Percentiles rank a stretch among this genome's conserved stretches.
Conservation (phyloP, 2,888 invertebrate genomes). For the Camptogramma bilineatum region DNA sequence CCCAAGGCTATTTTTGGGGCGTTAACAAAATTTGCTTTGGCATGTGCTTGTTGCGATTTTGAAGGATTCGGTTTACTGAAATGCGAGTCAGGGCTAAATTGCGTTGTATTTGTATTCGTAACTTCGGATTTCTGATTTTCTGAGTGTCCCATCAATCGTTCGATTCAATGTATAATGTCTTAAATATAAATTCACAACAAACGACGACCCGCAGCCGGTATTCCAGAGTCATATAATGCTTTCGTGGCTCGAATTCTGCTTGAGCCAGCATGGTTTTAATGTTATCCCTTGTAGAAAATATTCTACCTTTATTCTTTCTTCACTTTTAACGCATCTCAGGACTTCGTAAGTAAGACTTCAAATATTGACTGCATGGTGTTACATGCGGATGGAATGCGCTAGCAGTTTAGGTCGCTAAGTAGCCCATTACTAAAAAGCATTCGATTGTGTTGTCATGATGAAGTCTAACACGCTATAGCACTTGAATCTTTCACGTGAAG, state of each 20-base stretch:
- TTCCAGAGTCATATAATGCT: conserved; percentile 37
- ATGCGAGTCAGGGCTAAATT: neutral
- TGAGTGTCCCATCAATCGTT: neutral
- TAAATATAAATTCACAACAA: neutral
- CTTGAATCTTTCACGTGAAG: neutral
- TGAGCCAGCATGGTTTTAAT: conserved; percentile 38
- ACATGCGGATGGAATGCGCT: conserved; percentile 29
- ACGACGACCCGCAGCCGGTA: neutral
- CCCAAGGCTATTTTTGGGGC: conserved; percentile 45
- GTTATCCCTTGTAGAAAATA: conserved; percentile 48
- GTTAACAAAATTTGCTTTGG: conserved; percentile 52
- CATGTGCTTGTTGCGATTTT: conserved; percentile 55
- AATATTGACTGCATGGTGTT: conserved; percentile 39
- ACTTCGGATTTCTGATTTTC: neutral
- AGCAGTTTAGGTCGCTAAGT: conserved; percentile 27
- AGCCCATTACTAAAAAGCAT: conserved; percentile 23
- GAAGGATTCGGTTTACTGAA: conserved; percentile 9
- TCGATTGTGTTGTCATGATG: conserved; percentile 14
- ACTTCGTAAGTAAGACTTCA: conserved; percentile 57
- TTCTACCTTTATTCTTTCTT: conserved; percentile 48
- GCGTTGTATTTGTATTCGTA: too few relatives aligned
- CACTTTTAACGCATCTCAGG: conserved; percentile 61
- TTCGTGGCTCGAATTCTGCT: conserved; percentile 56
- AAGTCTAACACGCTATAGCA: conserved; percentile 31
- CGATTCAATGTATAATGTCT: neutral